Conservation (phyloP, 2,113 vertebrate species). For the Pogonocichla stellata region DNA sequence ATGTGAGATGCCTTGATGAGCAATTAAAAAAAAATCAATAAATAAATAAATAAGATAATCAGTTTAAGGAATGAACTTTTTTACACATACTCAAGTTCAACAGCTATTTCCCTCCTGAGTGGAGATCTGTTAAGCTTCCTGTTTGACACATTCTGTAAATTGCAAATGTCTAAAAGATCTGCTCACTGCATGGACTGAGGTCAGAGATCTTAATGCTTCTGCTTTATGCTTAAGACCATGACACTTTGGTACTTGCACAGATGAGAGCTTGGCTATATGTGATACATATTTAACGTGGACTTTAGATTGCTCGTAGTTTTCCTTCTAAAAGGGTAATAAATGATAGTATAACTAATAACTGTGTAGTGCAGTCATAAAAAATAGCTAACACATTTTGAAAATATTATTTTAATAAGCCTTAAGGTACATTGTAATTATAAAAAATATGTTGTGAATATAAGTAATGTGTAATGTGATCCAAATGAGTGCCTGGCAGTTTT, state of each 20-base stretch:
- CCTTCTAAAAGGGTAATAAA: background rate
- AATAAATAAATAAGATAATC: background rate
- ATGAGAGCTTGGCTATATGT: background rate
- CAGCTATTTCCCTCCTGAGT: background rate
- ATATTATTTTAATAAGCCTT: background rate
- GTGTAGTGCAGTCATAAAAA: background rate
- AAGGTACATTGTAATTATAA: background rate
- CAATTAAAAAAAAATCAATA: background rate
- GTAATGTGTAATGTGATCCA: background rate
- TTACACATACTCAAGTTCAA: background rate
- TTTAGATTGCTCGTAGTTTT: background rate
- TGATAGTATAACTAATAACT: background rate
- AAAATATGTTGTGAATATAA: background rate
- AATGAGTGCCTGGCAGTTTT: background rate
- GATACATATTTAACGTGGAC: background rate
- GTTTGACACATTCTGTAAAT: background rate
- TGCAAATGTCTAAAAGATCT: background rate
- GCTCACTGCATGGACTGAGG: background rate
- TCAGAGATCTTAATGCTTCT: background rate
- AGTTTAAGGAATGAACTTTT: background rate
- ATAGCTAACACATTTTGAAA: background rate
- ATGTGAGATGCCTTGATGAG: background rate
- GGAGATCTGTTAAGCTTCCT: background rate
- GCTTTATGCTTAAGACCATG: background rate
- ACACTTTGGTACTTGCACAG: background rate